Evolutionary conservation across 1,140 invertebrate genomes (phyloP).

Genomic region (Helicoverpa zea): DNA sequence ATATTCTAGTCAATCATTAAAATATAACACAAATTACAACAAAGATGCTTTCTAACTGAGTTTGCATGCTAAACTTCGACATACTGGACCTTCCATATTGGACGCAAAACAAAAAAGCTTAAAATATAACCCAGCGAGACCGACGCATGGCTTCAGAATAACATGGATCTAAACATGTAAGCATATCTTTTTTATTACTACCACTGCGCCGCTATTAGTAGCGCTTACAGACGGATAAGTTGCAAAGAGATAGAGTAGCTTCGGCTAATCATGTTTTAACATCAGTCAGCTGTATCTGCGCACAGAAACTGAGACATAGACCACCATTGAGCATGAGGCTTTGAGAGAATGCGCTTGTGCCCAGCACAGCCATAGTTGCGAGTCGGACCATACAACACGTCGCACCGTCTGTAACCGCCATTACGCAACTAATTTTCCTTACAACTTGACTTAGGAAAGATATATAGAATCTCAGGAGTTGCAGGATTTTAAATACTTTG

Average conservation of each 20-base stretch:
- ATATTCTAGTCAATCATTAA: slow-evolving; percentile 50
- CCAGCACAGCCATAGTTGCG: slow-evolving; percentile 10
- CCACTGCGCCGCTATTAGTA: slow-evolving; percentile 26
- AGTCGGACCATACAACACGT: slow-evolving; percentile 12
- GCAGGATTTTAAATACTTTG: slow-evolving; percentile 21
- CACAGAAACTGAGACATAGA: not conserved
- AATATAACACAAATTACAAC: slow-evolving; percentile 36
- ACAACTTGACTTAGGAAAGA: slow-evolving; percentile 67
- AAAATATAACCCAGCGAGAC: slow-evolving; percentile 62
- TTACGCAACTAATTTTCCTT: slow-evolving; percentile 68
- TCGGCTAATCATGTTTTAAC: not conserved
- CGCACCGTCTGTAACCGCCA: slow-evolving; percentile 51
- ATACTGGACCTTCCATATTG: slow-evolving; percentile 27
- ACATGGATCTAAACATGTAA: slow-evolving; percentile 80
- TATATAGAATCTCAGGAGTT: slow-evolving; percentile 13
- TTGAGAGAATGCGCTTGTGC: not conserved
- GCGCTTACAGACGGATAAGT: slow-evolving; percentile 51
- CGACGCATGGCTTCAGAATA: slow-evolving; percentile 84
- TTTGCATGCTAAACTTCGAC: slow-evolving; percentile 51
- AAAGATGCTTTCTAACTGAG: slow-evolving; percentile 52
- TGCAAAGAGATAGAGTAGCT: not conserved
- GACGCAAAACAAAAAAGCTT: slow-evolving; percentile 59
- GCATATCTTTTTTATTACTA: slow-evolving; percentile 72
- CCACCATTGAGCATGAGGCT: slow-evolving; percentile 20
- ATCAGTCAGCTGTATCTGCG: not conserved